A percentile compares a stretch with the other conserved stretches of the same genome.
phyloP scores from a whole-genome alignment of 1,140 invertebrate species.

The Plutomurus gul region DNA sequence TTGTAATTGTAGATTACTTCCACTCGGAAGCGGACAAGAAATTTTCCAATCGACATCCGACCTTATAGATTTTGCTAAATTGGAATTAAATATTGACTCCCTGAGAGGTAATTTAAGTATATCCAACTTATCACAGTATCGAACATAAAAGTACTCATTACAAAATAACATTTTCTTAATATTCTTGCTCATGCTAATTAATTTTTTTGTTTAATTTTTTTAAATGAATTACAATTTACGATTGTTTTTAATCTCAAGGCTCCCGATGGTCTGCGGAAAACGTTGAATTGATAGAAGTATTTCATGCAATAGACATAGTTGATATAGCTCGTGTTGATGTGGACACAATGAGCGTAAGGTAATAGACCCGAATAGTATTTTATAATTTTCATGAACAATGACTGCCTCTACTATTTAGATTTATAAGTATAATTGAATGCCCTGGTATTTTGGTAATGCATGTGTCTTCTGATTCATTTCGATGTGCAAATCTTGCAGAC shows the following conservation, averaged over 20 bases:
- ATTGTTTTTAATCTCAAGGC: background rate
- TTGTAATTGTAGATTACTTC: too few relatives aligned
- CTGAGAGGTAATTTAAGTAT: background rate
- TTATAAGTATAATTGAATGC: slow-evolving; percentile 54
- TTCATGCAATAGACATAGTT: slow-evolving; percentile 32
- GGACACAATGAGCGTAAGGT: slow-evolving; percentile 76
- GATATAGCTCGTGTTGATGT: slow-evolving; percentile 65
- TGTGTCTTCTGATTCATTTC: too few relatives aligned
- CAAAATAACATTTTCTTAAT: background rate
- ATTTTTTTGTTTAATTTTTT: background rate
- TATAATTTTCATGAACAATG: too few relatives aligned
- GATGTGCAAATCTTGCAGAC: too few relatives aligned
- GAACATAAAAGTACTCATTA: background rate
- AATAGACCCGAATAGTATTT: too few relatives aligned
- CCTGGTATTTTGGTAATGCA: slow-evolving; percentile 61
- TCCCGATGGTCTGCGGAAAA: slow-evolving; percentile 31
- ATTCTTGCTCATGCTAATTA: background rate
- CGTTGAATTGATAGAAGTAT: background rate
- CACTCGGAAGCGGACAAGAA: too few relatives aligned
- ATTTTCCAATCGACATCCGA: too few relatives aligned
- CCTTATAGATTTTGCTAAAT: background rate
- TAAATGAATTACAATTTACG: background rate
- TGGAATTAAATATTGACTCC: background rate
- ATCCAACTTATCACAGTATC: background rate
- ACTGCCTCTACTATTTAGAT: too few relatives aligned